phyloP scores from a whole-genome alignment of 2,888 invertebrate species.

The Drosophila algonquin region DNA sequence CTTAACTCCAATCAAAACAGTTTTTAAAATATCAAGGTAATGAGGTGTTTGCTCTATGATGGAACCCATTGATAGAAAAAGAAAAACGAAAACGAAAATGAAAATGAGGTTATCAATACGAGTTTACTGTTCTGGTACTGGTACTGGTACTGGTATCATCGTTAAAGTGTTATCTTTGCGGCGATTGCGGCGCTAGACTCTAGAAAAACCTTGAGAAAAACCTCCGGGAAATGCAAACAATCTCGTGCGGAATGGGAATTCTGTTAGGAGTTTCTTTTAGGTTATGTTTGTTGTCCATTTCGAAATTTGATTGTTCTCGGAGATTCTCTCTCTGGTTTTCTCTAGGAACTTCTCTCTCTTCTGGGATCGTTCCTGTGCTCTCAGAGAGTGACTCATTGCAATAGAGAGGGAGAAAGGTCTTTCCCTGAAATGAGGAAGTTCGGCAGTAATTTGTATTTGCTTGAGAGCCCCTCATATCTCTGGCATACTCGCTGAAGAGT shows the following conservation, averaged over 20 bases:
- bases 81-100: slow-evolving; percentile 4
- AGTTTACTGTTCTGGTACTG: slow-evolving; percentile 5
- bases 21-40: slow-evolving; percentile 31
- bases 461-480: no score
- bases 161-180: slow-evolving; percentile 8
- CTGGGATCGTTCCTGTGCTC: no score
- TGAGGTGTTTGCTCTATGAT: slow-evolving; percentile 36
- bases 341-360: no score
- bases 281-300: no score
- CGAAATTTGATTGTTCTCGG: no score
- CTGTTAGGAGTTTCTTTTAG: not conserved
- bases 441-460: no score
- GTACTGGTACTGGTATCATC: slow-evolving; percentile 1
- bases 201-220: not conserved
- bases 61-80: slow-evolving; percentile 23
- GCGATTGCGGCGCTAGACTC: not conserved
- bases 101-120: slow-evolving; percentile 22
- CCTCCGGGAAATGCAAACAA: not conserved
- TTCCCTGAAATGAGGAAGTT: no score
- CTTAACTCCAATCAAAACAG: not conserved
- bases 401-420: no score
- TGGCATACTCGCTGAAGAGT: no score
- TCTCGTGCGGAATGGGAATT: not conserved
- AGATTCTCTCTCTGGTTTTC: no score
- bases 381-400: no score